These are phyloP conservation scores for Saccostrea glomerata DNA, from an alignment of 1,140 invertebrate species.

Conservation along the genomic window DNA sequence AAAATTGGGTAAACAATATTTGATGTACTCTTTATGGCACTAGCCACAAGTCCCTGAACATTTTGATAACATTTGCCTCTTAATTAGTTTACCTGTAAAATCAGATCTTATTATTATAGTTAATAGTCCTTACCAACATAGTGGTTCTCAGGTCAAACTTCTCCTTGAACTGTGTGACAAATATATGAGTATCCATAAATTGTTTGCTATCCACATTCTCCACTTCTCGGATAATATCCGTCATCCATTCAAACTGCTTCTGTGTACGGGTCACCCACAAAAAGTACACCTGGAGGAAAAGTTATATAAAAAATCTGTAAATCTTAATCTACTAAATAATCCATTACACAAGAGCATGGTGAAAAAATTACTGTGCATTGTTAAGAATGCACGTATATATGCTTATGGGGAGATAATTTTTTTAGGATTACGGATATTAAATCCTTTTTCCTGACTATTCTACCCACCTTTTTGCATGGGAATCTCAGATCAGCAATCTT, in stretches of 20 bases:
- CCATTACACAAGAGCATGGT: no score
- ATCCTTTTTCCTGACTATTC: no score
- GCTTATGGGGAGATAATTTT: no score
- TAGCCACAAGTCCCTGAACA: no score
- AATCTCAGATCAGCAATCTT: slow-evolving; percentile 62
- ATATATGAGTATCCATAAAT: slow-evolving; percentile 98
- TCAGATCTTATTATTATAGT: background rate
- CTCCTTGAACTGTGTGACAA: slow-evolving; percentile 99
- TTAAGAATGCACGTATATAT: no score
- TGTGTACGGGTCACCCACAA: slow-evolving; percentile 99
- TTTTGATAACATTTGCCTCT: no score
- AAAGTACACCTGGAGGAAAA: slow-evolving; percentile 92
- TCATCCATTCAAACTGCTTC: slow-evolving; percentile 99
- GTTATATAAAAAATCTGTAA: background rate
- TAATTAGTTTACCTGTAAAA: no score
- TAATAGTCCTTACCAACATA: slow-evolving; percentile 92
- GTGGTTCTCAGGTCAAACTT: slow-evolving; percentile 99
- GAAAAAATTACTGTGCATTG: no score
- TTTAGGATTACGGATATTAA: no score
- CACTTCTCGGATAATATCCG: slow-evolving; percentile 97
- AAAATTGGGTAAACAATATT: no score
- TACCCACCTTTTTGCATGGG: slow-evolving; percentile 70
- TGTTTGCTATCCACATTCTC: slow-evolving; percentile 97
- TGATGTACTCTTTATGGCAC: no score
- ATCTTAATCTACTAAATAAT: no score